Percentiles rank a stretch among this genome's conserved stretches.
These are phyloP conservation scores for Morbakka virulenta DNA, from an alignment of 30 jellyfish, hydroid and myxozoan species.

Conservation along the genomic window DNA sequence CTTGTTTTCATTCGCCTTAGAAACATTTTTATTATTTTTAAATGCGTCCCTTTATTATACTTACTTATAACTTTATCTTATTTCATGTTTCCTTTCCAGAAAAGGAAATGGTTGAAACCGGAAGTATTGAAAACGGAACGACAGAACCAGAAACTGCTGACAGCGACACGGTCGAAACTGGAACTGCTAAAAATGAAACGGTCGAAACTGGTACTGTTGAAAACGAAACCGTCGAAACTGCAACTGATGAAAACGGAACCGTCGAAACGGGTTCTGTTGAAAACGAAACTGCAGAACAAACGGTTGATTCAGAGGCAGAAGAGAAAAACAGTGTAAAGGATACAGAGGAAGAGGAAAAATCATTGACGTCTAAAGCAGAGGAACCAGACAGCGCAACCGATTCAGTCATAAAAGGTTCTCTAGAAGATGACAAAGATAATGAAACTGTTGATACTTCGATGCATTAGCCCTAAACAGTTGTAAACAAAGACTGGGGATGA, in stretches of 20 bases:
- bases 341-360: neutral
- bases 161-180: neutral
- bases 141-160: no score
- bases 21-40: no score
- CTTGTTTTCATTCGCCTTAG: no score
- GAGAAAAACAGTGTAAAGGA: neutral
- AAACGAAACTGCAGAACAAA: neutral
- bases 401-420: no score
- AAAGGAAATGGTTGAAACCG: no score
- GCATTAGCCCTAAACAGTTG: no score
- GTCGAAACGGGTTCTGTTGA: neutral
- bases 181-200: slow-evolving; percentile 1
- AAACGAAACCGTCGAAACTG: neutral
- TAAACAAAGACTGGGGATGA: no score
- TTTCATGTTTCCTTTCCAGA: no score
- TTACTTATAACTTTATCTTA: no score
- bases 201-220: slow-evolving; percentile 9
- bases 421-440: neutral
- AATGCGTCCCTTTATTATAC: no score
- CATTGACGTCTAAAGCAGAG: no score
- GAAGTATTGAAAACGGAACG: no score
- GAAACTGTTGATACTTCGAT: neutral
- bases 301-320: neutral
- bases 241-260: neutral
- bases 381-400: neutral